phyloP scores from a whole-genome alignment of 2,797 vertebrate genomes.

The Leuciscus waleckii region DNA sequence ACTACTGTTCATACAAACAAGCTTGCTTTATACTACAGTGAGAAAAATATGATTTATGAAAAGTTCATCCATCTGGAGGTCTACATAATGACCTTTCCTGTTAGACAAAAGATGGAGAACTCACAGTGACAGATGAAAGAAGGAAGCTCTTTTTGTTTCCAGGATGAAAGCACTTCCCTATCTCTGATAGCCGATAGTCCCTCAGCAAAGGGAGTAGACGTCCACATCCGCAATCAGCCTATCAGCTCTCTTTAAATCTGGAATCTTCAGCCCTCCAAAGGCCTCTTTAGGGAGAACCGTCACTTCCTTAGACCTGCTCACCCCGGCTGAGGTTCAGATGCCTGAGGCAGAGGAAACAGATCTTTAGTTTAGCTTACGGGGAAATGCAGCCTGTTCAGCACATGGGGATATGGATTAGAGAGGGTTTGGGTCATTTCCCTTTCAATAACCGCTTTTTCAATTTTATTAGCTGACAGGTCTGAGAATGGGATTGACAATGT shows the following conservation, averaged over 20 bases:
- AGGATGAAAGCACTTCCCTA: slow-evolving; percentile 57
- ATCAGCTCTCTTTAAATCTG: slow-evolving; percentile 50
- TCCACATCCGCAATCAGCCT: slow-evolving; percentile 50
- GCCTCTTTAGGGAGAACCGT: slow-evolving; percentile 54
- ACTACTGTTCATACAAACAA: not conserved
- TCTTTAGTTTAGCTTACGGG: slow-evolving; percentile 43
- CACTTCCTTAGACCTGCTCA: slow-evolving; percentile 35
- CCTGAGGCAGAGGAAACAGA: slow-evolving; percentile 36
- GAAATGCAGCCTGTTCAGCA: slow-evolving; percentile 32
- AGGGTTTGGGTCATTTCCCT: slow-evolving; percentile 37
- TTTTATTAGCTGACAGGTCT: slow-evolving; percentile 9
- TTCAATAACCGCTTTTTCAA: slow-evolving; percentile 28
- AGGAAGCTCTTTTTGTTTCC: slow-evolving; percentile 46
- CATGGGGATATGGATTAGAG: slow-evolving; percentile 48
- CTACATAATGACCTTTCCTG: slow-evolving; percentile 35
- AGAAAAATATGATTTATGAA: slow-evolving; percentile 3
- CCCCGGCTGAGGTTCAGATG: slow-evolving; percentile 12
- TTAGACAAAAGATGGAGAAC: slow-evolving; percentile 42
- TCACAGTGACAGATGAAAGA: slow-evolving; percentile 55
- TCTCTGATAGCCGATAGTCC: slow-evolving; percentile 58
- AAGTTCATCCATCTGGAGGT: slow-evolving; percentile 19
- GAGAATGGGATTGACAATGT: slow-evolving; percentile 9
- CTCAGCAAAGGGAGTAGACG: slow-evolving; percentile 42
- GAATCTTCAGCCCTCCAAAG: slow-evolving; percentile 31
- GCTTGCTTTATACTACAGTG: slow-evolving; percentile 4